These are phyloP conservation scores for Euplagia quadripunctaria DNA, from an alignment of 2,888 invertebrate species.

Conservation along the genomic window DNA sequence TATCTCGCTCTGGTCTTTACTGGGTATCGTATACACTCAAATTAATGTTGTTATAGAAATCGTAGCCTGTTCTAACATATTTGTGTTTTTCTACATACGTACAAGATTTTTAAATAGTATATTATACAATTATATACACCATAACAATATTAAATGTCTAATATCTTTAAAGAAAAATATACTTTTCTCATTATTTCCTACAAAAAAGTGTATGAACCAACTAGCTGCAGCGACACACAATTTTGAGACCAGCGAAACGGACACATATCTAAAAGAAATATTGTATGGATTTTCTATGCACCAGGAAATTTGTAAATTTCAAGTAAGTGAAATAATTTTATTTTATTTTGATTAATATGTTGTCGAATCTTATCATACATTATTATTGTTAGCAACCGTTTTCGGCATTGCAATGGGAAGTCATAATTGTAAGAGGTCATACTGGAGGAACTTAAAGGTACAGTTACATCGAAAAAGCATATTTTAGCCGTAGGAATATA, in stretches of 20 bases:
- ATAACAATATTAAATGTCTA: constrained; percentile 24
- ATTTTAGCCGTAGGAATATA: too few species aligned
- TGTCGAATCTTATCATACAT: not conserved
- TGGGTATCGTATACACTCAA: constrained; percentile 50
- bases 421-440: not conserved
- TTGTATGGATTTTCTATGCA: constrained; percentile 58
- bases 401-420: too few species aligned
- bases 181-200: constrained; percentile 33
- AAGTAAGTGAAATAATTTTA: constrained; percentile 49
- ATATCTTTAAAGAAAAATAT: constrained; percentile 18
- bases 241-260: constrained; percentile 58
- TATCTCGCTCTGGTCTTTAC: constrained; percentile 33
- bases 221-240: constrained; percentile 60
- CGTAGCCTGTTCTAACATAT: constrained; percentile 57
- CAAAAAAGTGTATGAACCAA: constrained; percentile 47
- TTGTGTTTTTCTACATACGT: constrained; percentile 63
- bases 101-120: constrained; percentile 66
- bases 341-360: not conserved
- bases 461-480: too few species aligned
- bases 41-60: constrained; percentile 62
- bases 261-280: constrained; percentile 58
- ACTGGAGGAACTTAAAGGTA: not conserved
- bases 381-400: too few species aligned
- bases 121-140: constrained; percentile 61
- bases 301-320: constrained; percentile 59